Evolutionary conservation across 2,888 invertebrate genomes (phyloP).

Genomic region (Brenthis hecate): DNA sequence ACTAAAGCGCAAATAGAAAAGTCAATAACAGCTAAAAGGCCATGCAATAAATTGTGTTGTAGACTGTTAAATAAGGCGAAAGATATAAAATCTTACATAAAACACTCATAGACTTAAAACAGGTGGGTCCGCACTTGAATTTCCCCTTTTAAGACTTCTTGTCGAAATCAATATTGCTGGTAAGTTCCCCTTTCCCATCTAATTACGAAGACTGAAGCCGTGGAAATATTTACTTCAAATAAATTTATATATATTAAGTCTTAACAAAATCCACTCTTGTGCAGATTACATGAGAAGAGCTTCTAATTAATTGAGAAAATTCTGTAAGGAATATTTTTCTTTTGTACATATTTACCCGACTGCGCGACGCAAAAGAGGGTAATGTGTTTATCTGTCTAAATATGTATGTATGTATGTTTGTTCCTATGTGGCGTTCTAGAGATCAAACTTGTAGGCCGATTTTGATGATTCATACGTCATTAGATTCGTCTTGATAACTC

Average conservation of each 20-base stretch:
- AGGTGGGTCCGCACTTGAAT: slow-evolving; percentile 47
- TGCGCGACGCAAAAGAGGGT: too few species aligned
- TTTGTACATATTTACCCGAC: not conserved
- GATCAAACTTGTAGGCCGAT: too few species aligned
- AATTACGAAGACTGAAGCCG: slow-evolving; percentile 28
- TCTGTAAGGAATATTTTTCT: not conserved
- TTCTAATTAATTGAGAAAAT: slow-evolving; percentile 21
- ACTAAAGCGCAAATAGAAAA: slow-evolving; percentile 8
- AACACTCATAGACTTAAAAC: slow-evolving; percentile 48
- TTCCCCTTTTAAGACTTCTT: slow-evolving; percentile 45
- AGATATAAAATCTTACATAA: slow-evolving; percentile 53
- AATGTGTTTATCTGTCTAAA: too few species aligned
- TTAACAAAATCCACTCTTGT: slow-evolving; percentile 14
- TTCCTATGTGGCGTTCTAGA: too few species aligned
- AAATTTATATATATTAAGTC: slow-evolving; percentile 18
- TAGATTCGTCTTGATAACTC: too few species aligned
- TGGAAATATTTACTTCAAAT: slow-evolving; percentile 24
- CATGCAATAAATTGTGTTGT: slow-evolving; percentile 35
- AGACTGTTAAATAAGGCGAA: slow-evolving; percentile 49
- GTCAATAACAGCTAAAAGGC: slow-evolving; percentile 20
- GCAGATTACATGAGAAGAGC: slow-evolving; percentile 6
- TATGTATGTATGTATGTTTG: too few species aligned
- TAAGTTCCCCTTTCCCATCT: slow-evolving; percentile 26
- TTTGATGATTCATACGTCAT: too few species aligned
- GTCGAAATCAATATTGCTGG: slow-evolving; percentile 38